Evolutionary conservation across 2,888 invertebrate genomes (phyloP), one percentile per base, ranked within the genome.

Genomic region (Galerucella pusilla): DNA sequence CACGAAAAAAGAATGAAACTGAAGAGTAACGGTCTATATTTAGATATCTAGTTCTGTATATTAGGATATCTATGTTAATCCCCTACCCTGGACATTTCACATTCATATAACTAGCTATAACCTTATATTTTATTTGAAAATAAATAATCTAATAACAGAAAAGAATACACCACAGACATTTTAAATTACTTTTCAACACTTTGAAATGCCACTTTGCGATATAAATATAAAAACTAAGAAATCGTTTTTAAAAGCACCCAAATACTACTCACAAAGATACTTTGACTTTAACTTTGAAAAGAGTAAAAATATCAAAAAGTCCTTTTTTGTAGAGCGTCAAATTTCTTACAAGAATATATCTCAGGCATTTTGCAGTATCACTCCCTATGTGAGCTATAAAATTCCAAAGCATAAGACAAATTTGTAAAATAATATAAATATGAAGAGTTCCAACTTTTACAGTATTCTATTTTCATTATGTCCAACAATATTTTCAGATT

Each of bases 81-180:
- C 85, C 85, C 85, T 85, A 84, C 84, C 84, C 82, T 84, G 84
- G 85, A 85, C 83, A 85, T 82, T 84, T 85, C 83, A 85, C 84
- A 85, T 83, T 83, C 80, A 85, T 84, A 83, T 83, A 83, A 81
- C 81, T 85, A 83, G 79, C 79, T 84, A 83, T 82, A 76, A 73
- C 75, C 80, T 80, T 81, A 81, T 81, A 82, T 80, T 81, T 79
- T 81, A 81, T 80, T 73, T 83, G 78, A 79, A 80, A 83, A 84
- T 83, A 83, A 85, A 84, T 83, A 82, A 82, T 82, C 81, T 80
- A 80, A 74, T 79, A 80, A 81, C 73, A 76, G 75, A 80, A 79
- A 77, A 80, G 73, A 71, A 67, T 71, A 78, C 80, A 79, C 68
- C 79, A 80, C 82, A 81, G 80, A 82, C 79, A 82, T 82, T 82